phyloP scores from a whole-genome alignment of 53 echinoderm and acorn worm species.

The Hippasteria phrygiana region DNA sequence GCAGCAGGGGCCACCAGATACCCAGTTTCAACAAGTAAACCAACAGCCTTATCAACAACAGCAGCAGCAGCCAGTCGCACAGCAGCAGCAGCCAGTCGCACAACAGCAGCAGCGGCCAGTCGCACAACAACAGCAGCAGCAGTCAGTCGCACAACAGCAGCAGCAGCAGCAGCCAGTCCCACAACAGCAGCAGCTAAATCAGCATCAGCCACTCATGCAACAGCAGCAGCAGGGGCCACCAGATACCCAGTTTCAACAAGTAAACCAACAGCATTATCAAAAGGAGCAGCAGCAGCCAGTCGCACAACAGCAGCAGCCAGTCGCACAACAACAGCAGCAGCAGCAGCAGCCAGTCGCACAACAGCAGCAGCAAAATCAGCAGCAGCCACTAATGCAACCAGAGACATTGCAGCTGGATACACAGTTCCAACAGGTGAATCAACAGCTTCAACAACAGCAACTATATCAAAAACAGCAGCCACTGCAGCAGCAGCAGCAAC shows the following conservation, averaged over 20 bases:
- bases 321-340: slow-evolving; percentile 1
- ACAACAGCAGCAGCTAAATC: slow-evolving; percentile 12
- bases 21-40: too few species aligned
- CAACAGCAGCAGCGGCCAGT: neutral
- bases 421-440: neutral
- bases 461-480: slow-evolving; percentile 2
- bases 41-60: neutral
- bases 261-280: neutral
- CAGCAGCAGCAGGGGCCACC: slow-evolving; percentile 5
- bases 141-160: neutral
- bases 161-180: neutral
- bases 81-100: neutral
- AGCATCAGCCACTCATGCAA: neutral
- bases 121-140: slow-evolving; percentile 3
- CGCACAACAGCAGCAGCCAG: neutral
- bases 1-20: neutral
- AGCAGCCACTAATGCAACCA: neutral
- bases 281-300: neutral
- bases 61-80: neutral
- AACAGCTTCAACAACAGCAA: neutral
- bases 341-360: neutral
- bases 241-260: neutral
- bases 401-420: neutral
- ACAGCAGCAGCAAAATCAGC: slow-evolving; percentile 14
- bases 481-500: slow-evolving; percentile 20